A percentile compares a stretch with the other conserved stretches of the same genome.
These are phyloP conservation scores for Melanerpes aurifrons DNA, from an alignment of 2,113 vertebrate genomes.

Conservation along the genomic window DNA sequence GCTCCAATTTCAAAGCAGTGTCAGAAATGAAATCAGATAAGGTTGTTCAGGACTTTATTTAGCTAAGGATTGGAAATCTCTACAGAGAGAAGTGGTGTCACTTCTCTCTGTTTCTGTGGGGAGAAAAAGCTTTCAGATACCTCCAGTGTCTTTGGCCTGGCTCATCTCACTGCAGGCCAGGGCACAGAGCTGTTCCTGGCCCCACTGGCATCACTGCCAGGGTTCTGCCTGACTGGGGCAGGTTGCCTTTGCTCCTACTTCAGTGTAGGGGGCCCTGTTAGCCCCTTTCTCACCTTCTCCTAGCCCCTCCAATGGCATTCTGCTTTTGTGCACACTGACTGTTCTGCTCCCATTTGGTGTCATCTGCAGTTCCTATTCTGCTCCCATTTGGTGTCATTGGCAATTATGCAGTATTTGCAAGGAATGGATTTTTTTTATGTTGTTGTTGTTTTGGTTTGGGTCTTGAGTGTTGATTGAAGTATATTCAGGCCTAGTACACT, in stretches of 20 bases:
- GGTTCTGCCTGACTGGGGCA: background rate
- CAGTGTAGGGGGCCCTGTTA: fast-evolving
- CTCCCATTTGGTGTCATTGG: background rate
- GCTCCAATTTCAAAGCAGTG: background rate
- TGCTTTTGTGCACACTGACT: too few relatives aligned
- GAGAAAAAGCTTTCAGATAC: background rate
- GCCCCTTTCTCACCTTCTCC: background rate
- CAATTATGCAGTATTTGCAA: background rate
- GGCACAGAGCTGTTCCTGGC: background rate
- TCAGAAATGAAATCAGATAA: background rate
- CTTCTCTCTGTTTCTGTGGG: fast-evolving
- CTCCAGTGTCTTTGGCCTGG: background rate
- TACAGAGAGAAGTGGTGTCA: fast-evolving
- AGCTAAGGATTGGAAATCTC: background rate
- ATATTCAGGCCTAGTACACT: background rate
- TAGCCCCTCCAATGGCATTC: background rate
- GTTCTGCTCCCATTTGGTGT: background rate
- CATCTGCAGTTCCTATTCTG: background rate
- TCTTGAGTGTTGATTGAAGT: background rate
- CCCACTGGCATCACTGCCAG: fast-evolving
- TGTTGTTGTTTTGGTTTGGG: too few relatives aligned
- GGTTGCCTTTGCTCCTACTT: background rate
- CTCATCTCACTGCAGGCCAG: background rate
- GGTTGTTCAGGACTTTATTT: background rate
- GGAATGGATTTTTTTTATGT: background rate